phyloP scores from a whole-genome alignment of 1,140 invertebrate species.

The Bombus polaris region DNA sequence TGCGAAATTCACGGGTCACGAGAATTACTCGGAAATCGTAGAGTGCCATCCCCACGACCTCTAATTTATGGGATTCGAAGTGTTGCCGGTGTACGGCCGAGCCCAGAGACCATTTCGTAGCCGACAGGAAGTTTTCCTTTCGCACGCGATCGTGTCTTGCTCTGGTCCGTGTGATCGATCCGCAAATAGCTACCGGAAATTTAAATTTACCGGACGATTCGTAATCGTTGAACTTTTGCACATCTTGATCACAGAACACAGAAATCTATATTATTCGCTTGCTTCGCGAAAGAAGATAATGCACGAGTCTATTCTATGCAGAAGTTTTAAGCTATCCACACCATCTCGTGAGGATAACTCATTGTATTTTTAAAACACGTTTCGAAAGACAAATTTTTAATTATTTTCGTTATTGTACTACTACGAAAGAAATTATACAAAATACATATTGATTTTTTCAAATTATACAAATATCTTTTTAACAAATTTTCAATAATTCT shows the following conservation, averaged over 20 bases:
- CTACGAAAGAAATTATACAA: too few species aligned
- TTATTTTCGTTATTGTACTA: too few species aligned
- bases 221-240: not conserved
- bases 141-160: constrained; percentile 53
- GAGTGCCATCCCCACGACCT: constrained; percentile 23
- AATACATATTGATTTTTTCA: too few species aligned
- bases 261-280: not conserved
- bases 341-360: too few species aligned
- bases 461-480: too few species aligned
- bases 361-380: too few species aligned
- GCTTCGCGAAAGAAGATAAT: too few species aligned
- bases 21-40: constrained; percentile 38
- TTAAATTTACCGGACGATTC: not conserved
- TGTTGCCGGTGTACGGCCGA: not conserved
- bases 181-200: not conserved
- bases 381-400: too few species aligned
- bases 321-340: too few species aligned
- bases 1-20: constrained; percentile 33
- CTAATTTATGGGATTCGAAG: constrained; percentile 51
- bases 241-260: not conserved
- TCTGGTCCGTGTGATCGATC: not conserved
- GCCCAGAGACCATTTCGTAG: not conserved
- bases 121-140: constrained; percentile 59
- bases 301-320: too few species aligned
- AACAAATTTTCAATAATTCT: too few species aligned